Percentiles rank a stretch among this genome's conserved stretches.
Evolutionary conservation across 2,113 vertebrate species (phyloP).

Genomic region (Columba janthina): DNA sequence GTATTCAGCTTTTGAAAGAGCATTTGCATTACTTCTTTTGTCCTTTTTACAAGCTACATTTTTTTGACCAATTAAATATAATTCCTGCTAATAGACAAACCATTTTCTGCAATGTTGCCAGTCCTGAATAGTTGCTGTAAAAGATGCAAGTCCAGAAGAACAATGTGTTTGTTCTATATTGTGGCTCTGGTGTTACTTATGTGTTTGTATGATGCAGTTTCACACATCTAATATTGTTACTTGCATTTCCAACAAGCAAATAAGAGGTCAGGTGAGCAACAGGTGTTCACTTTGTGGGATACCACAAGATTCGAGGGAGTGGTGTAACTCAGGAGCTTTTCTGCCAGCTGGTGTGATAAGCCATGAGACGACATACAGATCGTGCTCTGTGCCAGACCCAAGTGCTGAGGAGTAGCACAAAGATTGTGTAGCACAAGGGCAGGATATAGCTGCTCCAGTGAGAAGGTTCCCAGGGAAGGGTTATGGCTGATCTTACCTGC

Average conservation of each 20-base stretch:
- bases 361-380: not conserved
- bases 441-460: not conserved
- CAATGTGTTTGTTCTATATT: fast-evolving
- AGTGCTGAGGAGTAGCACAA: not conserved
- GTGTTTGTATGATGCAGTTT: not conserved
- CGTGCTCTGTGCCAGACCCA: not conserved
- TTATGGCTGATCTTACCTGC: not conserved
- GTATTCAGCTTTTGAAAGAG: not conserved
- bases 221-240: not conserved
- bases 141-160: not conserved
- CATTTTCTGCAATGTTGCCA: not conserved
- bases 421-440: not conserved
- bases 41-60: not conserved
- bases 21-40: not conserved
- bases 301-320: not conserved
- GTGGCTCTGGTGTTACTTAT: not conserved
- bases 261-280: not conserved
- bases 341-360: not conserved
- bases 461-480: not conserved
- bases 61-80: not conserved
- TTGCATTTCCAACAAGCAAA: not conserved
- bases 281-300: not conserved
- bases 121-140: not conserved
- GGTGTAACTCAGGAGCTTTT: not conserved
- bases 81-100: not conserved